These are phyloP conservation scores for Macaria liturata DNA, from an alignment of 2,888 invertebrate species.

Conservation along the genomic window DNA sequence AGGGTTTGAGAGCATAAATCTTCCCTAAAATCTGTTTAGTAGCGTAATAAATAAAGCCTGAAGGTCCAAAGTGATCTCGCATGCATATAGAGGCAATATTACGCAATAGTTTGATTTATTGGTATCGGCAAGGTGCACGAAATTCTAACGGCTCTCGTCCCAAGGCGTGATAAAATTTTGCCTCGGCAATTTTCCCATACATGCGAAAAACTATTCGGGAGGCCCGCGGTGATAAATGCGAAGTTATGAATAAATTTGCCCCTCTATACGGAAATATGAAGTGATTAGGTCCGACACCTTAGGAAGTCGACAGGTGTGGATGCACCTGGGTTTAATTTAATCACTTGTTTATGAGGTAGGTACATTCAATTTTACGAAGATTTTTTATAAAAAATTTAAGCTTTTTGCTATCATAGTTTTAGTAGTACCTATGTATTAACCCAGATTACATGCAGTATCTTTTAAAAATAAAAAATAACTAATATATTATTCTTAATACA, in stretches of 20 bases:
- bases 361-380: neutral
- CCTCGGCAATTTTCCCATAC: slow-evolving; percentile 71
- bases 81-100: slow-evolving; percentile 78
- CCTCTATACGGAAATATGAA: slow-evolving; percentile 65
- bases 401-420: no score
- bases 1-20: slow-evolving; percentile 58
- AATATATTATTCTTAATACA: no score
- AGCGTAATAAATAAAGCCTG: slow-evolving; percentile 71
- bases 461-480: no score
- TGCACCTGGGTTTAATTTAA: slow-evolving; percentile 43
- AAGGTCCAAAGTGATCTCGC: slow-evolving; percentile 61
- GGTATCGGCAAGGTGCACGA: slow-evolving; percentile 77
- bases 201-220: slow-evolving; percentile 72
- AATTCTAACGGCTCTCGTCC: slow-evolving; percentile 67
- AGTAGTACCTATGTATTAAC: no score
- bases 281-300: slow-evolving; percentile 71
- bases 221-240: slow-evolving; percentile 74
- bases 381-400: no score
- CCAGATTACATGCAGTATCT: no score
- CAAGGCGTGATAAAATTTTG: slow-evolving; percentile 71
- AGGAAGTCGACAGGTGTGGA: slow-evolving; percentile 59
- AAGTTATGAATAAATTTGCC: slow-evolving; percentile 79
- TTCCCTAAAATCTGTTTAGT: slow-evolving; percentile 70
- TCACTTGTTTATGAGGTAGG: slow-evolving; percentile 5
- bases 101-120: slow-evolving; percentile 81